Percentiles rank a stretch among this genome's conserved stretches.
Evolutionary conservation across 2,797 vertebrate genomes (phyloP).

Genomic region (Hapalemur alaotrensis): DNA sequence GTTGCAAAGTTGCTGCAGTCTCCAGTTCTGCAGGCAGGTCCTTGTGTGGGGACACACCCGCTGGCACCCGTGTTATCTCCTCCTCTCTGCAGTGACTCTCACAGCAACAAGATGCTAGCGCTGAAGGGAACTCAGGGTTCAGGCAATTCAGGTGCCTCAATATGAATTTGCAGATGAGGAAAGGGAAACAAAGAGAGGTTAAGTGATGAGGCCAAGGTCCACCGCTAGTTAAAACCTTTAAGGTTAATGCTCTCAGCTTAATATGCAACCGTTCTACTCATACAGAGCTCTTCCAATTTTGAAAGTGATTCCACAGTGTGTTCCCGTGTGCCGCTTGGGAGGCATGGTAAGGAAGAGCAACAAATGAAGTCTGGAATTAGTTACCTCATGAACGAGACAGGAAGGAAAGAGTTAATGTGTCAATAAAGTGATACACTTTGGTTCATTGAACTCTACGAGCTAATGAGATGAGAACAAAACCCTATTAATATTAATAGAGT

Average conservation of each 20-base stretch:
- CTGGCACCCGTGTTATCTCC: rapidly evolving
- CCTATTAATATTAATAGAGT: not conserved
- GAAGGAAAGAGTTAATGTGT: not conserved
- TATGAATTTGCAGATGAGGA: not conserved
- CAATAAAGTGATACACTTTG: not conserved
- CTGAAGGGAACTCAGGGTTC: not conserved
- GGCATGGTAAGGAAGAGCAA: not conserved
- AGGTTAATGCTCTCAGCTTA: not conserved
- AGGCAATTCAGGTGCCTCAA: not conserved
- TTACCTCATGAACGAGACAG: not conserved
- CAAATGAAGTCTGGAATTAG: not conserved
- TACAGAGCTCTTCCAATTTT: not conserved
- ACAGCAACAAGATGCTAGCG: not conserved
- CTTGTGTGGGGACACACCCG: not conserved
- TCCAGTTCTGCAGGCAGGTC: rapidly evolving
- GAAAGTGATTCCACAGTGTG: not conserved
- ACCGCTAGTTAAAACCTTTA: not conserved
- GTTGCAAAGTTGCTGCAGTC: no score
- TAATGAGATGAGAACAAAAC: not conserved
- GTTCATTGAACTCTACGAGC: not conserved
- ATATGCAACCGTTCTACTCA: not conserved
- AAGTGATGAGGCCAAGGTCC: no score
- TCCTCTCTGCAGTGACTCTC: not conserved
- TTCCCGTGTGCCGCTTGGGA: not conserved
- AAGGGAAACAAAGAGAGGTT: not conserved